phyloP scores from a whole-genome alignment of 2,797 vertebrate species.

The Poeciliopsis gracilis region DNA sequence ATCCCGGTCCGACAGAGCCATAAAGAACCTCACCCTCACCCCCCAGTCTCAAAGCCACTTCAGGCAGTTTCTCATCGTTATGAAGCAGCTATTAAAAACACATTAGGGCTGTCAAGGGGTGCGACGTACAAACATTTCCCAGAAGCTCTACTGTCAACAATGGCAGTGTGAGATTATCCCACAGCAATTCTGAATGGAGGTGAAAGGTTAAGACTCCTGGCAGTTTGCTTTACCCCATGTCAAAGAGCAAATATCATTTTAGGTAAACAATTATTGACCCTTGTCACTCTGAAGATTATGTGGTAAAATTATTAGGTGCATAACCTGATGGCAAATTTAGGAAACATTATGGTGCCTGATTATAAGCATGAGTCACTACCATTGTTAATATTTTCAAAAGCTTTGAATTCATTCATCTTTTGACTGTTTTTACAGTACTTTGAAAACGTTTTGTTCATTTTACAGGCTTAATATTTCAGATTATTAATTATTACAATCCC shows the following conservation, averaged over 20 bases:
- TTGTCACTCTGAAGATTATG: slow-evolving; percentile 34
- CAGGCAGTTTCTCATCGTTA: slow-evolving; percentile 79
- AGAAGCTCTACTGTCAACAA: slow-evolving; percentile 56
- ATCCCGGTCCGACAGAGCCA: slow-evolving; percentile 54
- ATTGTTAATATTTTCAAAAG: slow-evolving; percentile 17
- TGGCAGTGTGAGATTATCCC: slow-evolving; percentile 46
- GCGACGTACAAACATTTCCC: slow-evolving; percentile 61
- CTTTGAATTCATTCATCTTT: background rate
- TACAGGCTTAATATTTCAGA: background rate
- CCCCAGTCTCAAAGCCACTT: slow-evolving; percentile 60
- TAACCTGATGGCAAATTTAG: slow-evolving; percentile 36
- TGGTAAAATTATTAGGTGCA: slow-evolving; percentile 38
- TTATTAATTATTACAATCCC: background rate
- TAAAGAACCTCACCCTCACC: slow-evolving; percentile 41
- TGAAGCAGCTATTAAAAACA: slow-evolving; percentile 81
- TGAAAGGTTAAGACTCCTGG: slow-evolving; percentile 70
- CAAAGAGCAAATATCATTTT: slow-evolving; percentile 24
- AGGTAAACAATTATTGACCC: slow-evolving; percentile 44
- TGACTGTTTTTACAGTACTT: background rate
- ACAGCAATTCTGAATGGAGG: slow-evolving; percentile 55
- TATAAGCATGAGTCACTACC: background rate
- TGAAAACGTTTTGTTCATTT: background rate
- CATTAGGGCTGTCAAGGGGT: slow-evolving; percentile 72
- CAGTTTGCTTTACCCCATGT: slow-evolving; percentile 29
- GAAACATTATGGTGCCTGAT: background rate